These are phyloP conservation scores for Drosophila melanogaster DNA, from an alignment of 1,140 invertebrate genomes.

Conservation along the genomic window DNA sequence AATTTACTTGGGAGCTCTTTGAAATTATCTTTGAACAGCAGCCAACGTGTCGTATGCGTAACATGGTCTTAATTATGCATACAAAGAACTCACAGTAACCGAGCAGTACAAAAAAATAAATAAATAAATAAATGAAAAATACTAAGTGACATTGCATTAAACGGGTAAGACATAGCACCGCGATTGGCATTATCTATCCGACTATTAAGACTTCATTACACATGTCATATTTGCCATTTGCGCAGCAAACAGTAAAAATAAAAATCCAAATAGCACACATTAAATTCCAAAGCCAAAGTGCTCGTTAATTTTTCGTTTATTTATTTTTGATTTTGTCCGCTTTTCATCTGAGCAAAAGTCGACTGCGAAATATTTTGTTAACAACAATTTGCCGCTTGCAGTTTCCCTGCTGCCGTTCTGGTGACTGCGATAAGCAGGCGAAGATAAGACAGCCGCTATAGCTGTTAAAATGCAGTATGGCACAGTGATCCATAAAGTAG, in stretches of 20 bases:
- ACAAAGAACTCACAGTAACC: constrained; percentile 47
- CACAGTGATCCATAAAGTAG: constrained; percentile 14
- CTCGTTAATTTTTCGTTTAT: constrained; percentile 59
- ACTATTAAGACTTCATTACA: constrained; percentile 82
- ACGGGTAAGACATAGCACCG: constrained; percentile 44
- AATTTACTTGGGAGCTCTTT: constrained; percentile 43
- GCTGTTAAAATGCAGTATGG: constrained; percentile 37
- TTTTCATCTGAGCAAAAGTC: constrained; percentile 33
- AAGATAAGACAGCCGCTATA: constrained; percentile 59
- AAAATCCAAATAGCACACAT: constrained; percentile 51
- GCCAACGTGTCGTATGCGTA: constrained; percentile 72
- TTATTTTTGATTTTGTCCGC: constrained; percentile 34
- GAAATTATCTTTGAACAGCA: constrained; percentile 64
- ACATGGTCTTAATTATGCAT: constrained; percentile 77
- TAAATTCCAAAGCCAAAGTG: constrained; percentile 65
- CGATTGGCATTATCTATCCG: constrained; percentile 64
- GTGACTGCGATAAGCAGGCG: constrained; percentile 62
- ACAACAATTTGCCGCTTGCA: constrained; percentile 67
- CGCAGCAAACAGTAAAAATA: constrained; percentile 13
- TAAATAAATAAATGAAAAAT: constrained; percentile 34
- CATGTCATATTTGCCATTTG: constrained; percentile 79
- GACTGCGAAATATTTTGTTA: constrained; percentile 77
- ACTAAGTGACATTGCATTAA: constrained; percentile 58
- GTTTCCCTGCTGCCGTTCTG: constrained; percentile 34
- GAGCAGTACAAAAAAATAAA: constrained; percentile 13